A percentile compares a stretch with the other conserved stretches of the same genome.
These are phyloP conservation scores for Eupristina koningsbergeri DNA, from an alignment of 1,140 invertebrate species.

Conservation along the genomic window DNA sequence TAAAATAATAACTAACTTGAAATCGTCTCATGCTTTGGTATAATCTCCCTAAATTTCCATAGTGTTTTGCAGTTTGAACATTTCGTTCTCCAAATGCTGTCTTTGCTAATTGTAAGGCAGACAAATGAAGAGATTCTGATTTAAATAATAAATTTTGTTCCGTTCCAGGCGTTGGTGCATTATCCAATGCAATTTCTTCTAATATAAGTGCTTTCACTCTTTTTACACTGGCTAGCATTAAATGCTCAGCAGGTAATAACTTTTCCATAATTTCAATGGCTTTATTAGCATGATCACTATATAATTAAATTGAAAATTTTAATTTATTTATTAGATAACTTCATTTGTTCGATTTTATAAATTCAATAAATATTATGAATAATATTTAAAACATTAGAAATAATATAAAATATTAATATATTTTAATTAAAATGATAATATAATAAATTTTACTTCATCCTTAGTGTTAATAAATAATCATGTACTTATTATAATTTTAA, in stretches of 20 bases:
- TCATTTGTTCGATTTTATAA: no score
- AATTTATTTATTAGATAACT: not conserved
- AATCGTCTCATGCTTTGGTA: constrained; percentile 94
- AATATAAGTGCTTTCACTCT: constrained; percentile 92
- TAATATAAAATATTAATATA: no score
- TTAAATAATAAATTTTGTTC: constrained; percentile 78
- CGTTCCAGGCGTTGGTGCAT: constrained; percentile 68
- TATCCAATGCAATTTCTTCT: constrained; percentile 93
- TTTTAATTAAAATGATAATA: no score
- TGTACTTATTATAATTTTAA: constrained; percentile 13
- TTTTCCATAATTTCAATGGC: constrained; percentile 87
- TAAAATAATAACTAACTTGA: constrained; percentile 73
- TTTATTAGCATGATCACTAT: constrained; percentile 80
- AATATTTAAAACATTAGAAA: no score
- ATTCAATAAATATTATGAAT: not conserved
- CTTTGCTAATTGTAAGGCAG: constrained; percentile 83
- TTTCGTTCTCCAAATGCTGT: constrained; percentile 91
- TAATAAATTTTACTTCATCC: no score
- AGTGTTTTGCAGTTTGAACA: constrained; percentile 95
- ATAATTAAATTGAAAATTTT: constrained; percentile 27
- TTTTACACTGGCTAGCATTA: constrained; percentile 90
- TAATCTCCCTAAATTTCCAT: constrained; percentile 91
- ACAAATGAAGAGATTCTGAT: constrained; percentile 87
- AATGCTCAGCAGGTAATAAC: constrained; percentile 85
- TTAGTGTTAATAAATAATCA: no score